These are phyloP conservation scores for Meloe dianella DNA, from an alignment of 2,888 invertebrate species.

Conservation along the genomic window DNA sequence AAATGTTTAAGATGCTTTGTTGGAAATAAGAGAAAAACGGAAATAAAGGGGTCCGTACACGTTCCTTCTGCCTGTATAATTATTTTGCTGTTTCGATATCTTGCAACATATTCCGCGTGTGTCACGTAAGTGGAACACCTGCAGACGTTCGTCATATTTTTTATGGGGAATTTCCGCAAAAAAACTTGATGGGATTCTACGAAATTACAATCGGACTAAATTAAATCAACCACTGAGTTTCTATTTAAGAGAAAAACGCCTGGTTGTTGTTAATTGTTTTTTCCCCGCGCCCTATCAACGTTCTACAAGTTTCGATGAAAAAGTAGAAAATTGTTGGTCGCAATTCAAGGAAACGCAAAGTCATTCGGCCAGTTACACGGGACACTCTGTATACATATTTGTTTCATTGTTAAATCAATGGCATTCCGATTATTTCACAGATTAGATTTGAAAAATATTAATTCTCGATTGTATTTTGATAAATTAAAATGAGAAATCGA, in stretches of 20 bases:
- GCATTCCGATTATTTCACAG: background rate
- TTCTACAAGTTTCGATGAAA: background rate
- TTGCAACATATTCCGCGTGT: too few relatives aligned
- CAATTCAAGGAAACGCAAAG: too few relatives aligned
- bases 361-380: background rate
- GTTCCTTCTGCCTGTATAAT: too few relatives aligned
- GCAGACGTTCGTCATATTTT: background rate
- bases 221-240: too few relatives aligned
- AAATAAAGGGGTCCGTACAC: too few relatives aligned
- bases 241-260: background rate
- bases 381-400: background rate
- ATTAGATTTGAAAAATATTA: background rate
- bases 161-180: background rate
- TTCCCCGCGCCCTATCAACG: background rate
- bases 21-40: too few relatives aligned
- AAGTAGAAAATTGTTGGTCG: background rate
- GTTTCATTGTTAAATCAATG: background rate
- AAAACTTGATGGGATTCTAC: background rate
- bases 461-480: background rate
- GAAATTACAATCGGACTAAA: background rate
- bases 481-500: conserved; percentile 1
- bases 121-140: background rate
- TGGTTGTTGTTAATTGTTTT: background rate
- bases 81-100: too few relatives aligned
- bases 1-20: too few relatives aligned